Conservation (phyloP, 2,113 vertebrate genomes). For the Lophura nycthemera region DNA sequence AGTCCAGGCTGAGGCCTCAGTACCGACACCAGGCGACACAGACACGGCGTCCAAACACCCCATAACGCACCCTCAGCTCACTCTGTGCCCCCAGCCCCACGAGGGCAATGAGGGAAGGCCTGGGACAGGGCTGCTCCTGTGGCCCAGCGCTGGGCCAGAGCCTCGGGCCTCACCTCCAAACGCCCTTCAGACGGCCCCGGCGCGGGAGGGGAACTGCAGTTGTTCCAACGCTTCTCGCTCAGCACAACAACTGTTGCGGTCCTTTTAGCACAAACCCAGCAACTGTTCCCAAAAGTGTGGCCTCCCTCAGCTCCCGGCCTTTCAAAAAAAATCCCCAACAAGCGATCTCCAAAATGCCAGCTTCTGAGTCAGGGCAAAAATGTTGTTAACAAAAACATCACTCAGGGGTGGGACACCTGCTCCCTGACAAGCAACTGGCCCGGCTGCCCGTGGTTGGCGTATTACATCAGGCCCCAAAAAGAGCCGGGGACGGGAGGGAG, state of each 20-base stretch:
- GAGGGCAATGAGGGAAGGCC: neutral
- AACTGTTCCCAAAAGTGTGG: slow-evolving; percentile 86
- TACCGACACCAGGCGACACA: neutral
- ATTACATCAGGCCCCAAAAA: slow-evolving; percentile 81
- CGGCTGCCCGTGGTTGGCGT: slow-evolving; percentile 75
- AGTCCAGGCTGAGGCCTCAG: no score
- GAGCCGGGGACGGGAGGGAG: slow-evolving; percentile 51
- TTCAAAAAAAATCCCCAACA: slow-evolving; percentile 44
- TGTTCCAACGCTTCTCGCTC: slow-evolving; percentile 84
- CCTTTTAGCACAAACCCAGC: slow-evolving; percentile 83
- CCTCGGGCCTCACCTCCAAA: slow-evolving; percentile 77
- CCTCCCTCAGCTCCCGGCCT: slow-evolving; percentile 76
- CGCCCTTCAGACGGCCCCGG: slow-evolving; percentile 70
- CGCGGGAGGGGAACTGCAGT: slow-evolving; percentile 79
- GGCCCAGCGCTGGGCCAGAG: neutral
- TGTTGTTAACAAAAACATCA: slow-evolving; percentile 79
- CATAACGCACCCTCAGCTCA: fast-evolving
- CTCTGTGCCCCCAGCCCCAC: neutral
- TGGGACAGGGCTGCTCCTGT: neutral
- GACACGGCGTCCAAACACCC: neutral
- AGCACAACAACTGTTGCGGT: slow-evolving; percentile 86
- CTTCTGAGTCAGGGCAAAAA: slow-evolving; percentile 87
- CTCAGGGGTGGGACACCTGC: slow-evolving; percentile 89
- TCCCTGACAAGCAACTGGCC: slow-evolving; percentile 88
- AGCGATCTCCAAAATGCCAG: slow-evolving; percentile 78